phyloP scores from a whole-genome alignment of 2,888 invertebrate genomes.

The Sphinx pinastri region DNA sequence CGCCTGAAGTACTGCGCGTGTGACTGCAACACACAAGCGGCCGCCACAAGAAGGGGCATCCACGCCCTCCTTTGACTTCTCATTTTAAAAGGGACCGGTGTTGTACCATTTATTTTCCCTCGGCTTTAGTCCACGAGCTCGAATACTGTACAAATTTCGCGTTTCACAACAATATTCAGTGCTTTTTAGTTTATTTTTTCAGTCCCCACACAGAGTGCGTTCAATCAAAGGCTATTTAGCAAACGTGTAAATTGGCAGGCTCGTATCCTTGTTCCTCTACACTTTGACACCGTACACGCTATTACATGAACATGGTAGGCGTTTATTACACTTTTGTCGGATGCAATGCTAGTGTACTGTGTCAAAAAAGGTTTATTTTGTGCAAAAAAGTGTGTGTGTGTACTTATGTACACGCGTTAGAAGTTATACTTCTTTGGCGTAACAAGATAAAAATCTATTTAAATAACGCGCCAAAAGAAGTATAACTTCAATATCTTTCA shows the following conservation, averaged over 20 bases:
- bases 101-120: slow-evolving; percentile 53
- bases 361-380: background rate
- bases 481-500: no score
- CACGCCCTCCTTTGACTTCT: slow-evolving; percentile 55
- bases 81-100: slow-evolving; percentile 52
- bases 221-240: slow-evolving; percentile 33
- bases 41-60: slow-evolving; percentile 55
- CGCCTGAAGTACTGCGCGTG: slow-evolving; percentile 56
- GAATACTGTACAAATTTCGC: slow-evolving; percentile 46
- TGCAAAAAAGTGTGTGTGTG: no score
- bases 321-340: slow-evolving; percentile 10
- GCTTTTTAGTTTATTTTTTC: slow-evolving; percentile 31
- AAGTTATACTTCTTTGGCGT: no score
- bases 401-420: no score
- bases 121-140: slow-evolving; percentile 35
- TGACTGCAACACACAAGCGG: slow-evolving; percentile 42
- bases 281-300: slow-evolving; percentile 31
- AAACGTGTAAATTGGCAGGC: slow-evolving; percentile 35
- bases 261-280: slow-evolving; percentile 32
- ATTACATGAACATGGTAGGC: slow-evolving; percentile 12
- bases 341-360: background rate
- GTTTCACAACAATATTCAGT: slow-evolving; percentile 32
- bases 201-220: slow-evolving; percentile 47
- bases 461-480: no score
- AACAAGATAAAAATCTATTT: no score